Base-by-base conservation (phyloP, 2,113 vertebrate genomes). In the Vicugna pacos region DNA sequence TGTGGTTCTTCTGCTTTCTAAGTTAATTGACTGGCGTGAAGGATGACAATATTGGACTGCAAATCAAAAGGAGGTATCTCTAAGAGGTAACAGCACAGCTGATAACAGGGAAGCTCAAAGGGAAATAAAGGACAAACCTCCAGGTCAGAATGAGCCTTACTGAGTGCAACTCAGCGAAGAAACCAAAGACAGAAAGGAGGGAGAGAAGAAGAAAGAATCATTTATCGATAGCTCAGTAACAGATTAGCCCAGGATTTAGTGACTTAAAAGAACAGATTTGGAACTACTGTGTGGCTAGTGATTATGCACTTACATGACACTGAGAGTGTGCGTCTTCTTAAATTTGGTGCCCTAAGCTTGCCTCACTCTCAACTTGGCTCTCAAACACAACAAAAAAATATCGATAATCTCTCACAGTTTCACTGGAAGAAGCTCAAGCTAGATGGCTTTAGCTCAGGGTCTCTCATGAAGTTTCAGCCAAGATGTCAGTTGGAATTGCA, bases 11-110 rank as follows among this genome's bases (percentile, higher is more conserved):
- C 84, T 96, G 93, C 85, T 96, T 97, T 82, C 94, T 82, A 81
- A 96, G 96, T 96, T 95, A 97, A 96, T 77, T 88, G 97, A 70
- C 52, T 60, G 11, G 35, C 84, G 77, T 84, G 64, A 97, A 92
- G 65, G 64, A 77, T 42, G 24, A 60, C 4, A 30, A 28, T 58
- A 73, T 38, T 89, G 86, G 77, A 67, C 65, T 90, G 80, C 96
- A 96, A 97, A 97, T 97, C 91, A 93, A 81, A 88, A 54, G 70
- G 60, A 79, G 35, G n/a, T 86, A 35, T 92, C 75, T 93, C 76
- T 46, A 65, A 83, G 69, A 83, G 84, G 60, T 93, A 90, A 96
- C 42, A 88, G 65, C 58, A 87, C 32, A 69, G 80, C 60, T 89
- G 69, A 46, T 64, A 93, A 89, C 30, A 82, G 67, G 52, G 89